Base-by-base conservation (phyloP, 1,140 invertebrate genomes). In the Drosophila equinoxialis region DNA sequence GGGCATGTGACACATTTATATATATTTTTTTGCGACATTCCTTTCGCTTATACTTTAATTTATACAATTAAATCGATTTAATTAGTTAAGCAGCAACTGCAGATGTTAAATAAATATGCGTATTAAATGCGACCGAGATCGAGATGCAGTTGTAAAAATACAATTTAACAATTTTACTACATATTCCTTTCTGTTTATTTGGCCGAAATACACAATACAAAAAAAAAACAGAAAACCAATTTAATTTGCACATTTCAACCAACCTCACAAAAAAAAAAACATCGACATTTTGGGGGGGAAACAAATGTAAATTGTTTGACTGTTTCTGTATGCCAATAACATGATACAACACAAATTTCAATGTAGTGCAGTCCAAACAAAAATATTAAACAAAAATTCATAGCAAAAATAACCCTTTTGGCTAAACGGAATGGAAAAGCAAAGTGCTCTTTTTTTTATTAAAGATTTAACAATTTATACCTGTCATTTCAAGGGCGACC, bases 11-110 rank as follows among this genome's bases (percentile, higher is more conserved):
- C 67, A 58, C 59, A 68, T 74, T 23, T 10, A 30, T 14, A 51
- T 51, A 17, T 17, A 17, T 17, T 51, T 51, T 51, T 51, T 30
- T 23, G 45, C 13, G 6, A 14, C 42, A 65, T 10, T 45, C 37
- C 41, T 75, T 8, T 23, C 17, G 45, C 35, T 39, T 7, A 42
- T 72, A 41, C 71, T 86, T 87, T 82, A 85, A 76, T 82, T 72
- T 85, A 82, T 85, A 75, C 79, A 68, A 70, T 82, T 75, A 79
- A 70, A 68, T 45, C 20, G 78, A 51, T 77, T 85, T 71, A 81
- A 77, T 85, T 81, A 85, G 74, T 81, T 70, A 71, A 35, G 23
- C 57, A 68, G 62, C 37, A 68, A 69, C 82, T 72, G 35, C 81
- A 76, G 75, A 73, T 85, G 74, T 69, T 86, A 67, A 71, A 76